A percentile compares a stretch with the other conserved stretches of the same genome.
Evolutionary conservation across 2,797 vertebrate species (phyloP).

Genomic region (Chlorospingus flavigularis): DNA sequence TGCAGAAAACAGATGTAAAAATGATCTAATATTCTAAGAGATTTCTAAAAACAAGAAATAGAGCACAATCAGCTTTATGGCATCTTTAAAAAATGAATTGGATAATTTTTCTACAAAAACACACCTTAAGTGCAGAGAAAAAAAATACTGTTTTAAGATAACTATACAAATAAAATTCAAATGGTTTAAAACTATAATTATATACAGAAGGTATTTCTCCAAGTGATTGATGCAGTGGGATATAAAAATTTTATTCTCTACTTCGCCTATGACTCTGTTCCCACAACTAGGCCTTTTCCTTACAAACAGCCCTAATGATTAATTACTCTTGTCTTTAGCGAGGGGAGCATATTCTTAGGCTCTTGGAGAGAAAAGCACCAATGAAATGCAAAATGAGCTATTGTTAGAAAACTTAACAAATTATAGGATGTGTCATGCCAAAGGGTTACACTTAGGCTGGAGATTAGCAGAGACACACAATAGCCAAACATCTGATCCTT

Average conservation of each 20-base stretch:
- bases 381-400: neutral
- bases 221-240: neutral
- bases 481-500: constrained; percentile 1
- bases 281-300: neutral
- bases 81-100: neutral
- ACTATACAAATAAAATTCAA: neutral
- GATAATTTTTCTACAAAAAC: neutral
- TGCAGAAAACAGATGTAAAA: constrained; percentile 29
- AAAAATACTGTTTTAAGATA: neutral
- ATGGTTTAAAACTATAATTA: neutral
- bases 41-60: neutral
- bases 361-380: neutral
- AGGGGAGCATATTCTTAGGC: neutral
- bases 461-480: neutral
- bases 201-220: neutral
- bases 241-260: neutral
- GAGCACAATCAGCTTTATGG: neutral
- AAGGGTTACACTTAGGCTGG: neutral
- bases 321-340: neutral
- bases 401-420: constrained; percentile 3
- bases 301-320: constrained; percentile 15
- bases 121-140: neutral
- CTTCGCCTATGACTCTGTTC: neutral
- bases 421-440: neutral
- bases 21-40: neutral